A percentile compares a stretch with the other conserved stretches of the same genome.
Conservation (phyloP, 1,140 invertebrate genomes). For the Luehdorfia chinensis region DNA sequence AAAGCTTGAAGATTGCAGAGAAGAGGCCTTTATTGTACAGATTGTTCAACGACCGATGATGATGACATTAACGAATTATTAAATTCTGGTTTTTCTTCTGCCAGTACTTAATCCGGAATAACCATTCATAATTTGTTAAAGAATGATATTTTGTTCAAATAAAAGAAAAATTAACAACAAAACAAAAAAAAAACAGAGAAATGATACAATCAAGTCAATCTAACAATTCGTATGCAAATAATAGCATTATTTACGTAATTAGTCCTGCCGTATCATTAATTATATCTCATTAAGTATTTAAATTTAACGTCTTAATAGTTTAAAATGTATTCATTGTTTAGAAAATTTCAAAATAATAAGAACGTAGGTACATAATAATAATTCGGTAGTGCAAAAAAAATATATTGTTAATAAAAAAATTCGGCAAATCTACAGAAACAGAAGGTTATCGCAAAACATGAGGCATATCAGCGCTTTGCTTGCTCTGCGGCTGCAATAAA, state of each 20-base stretch:
- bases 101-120: conserved; percentile 37
- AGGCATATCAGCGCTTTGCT: conserved; percentile 59
- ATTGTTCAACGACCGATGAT: too few species aligned
- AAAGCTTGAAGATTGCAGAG: too few species aligned
- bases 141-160: conserved; percentile 18
- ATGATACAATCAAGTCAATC: conserved; percentile 46
- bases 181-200: conserved; percentile 19
- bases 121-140: conserved; percentile 36
- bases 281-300: conserved; percentile 71
- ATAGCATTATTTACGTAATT: conserved; percentile 52
- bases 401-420: conserved; percentile 19
- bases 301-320: conserved; percentile 44
- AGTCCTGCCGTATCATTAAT: conserved; percentile 62
- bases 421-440: conserved; percentile 49
- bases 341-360: conserved; percentile 1
- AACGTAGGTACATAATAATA: not conserved
- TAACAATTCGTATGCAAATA: conserved; percentile 65
- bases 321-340: conserved; percentile 10
- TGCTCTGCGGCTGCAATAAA: conserved; percentile 68
- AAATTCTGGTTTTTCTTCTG: conserved; percentile 31
- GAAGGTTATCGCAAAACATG: conserved; percentile 55
- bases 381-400: conserved; percentile 3
- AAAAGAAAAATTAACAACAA: conserved; percentile 25
- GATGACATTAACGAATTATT: too few species aligned
- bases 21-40: too few species aligned